Evolutionary conservation across 2,888 invertebrate species (phyloP).

Genomic region (Lasioglossum marginatum): DNA sequence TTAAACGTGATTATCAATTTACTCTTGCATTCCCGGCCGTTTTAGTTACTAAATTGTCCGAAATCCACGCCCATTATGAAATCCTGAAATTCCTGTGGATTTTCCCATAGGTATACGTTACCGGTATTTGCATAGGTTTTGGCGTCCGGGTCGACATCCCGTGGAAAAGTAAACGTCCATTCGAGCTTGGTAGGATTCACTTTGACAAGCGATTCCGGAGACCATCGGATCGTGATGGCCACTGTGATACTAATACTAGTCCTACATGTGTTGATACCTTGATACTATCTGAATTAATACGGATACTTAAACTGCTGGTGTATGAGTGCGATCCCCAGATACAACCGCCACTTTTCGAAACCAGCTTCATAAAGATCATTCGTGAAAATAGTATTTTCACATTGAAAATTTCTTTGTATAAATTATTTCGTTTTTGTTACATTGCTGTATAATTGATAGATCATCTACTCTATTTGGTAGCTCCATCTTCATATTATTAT

Average conservation of each 20-base stretch:
- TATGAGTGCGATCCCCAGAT: constrained; percentile 50
- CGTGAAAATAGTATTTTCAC: neutral
- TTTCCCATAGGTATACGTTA: constrained; percentile 80
- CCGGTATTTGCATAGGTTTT: constrained; percentile 77
- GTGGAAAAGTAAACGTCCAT: constrained; percentile 64
- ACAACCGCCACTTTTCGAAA: constrained; percentile 40
- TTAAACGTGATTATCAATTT: neutral
- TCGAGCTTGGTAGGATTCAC: constrained; percentile 68
- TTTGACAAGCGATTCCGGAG: constrained; percentile 74
- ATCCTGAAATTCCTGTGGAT: constrained; percentile 57
- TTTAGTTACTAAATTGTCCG: constrained; percentile 12
- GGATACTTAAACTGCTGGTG: constrained; percentile 54
- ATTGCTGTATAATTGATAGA: neutral
- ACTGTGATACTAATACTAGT: constrained; percentile 36
- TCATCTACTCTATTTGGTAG: neutral
- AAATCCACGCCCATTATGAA: constrained; percentile 43
- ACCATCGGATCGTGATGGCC: constrained; percentile 52
- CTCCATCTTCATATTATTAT: neutral
- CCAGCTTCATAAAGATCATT: constrained; percentile 26
- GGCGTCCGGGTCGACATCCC: constrained; percentile 38
- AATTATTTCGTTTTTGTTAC: neutral
- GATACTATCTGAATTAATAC: constrained; percentile 67
- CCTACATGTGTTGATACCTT: constrained; percentile 57
- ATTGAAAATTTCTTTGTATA: neutral
- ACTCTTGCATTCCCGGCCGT: neutral